Evolutionary conservation across 2,797 vertebrate species (phyloP).

Genomic region (Monodelphis domestica): DNA sequence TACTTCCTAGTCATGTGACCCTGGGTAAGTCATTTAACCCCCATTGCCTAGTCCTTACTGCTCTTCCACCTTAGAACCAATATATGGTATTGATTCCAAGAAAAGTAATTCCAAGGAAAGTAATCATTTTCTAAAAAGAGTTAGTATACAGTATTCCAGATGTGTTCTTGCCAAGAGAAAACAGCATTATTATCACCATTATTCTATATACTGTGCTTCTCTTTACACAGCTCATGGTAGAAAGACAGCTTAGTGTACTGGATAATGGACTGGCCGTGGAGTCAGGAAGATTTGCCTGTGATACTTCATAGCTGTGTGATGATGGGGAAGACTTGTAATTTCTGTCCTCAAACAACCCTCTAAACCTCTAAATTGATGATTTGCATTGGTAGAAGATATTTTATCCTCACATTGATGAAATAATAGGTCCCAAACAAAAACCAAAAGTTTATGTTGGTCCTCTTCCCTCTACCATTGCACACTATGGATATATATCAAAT

Average conservation of each 20-base stretch:
- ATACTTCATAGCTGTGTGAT: neutral
- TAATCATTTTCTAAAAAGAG: too few species aligned
- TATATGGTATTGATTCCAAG: too few species aligned
- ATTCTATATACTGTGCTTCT: neutral
- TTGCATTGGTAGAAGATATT: neutral
- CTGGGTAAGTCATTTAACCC: too few species aligned
- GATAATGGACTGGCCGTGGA: neutral
- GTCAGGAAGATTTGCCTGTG: neutral
- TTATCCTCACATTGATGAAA: neutral
- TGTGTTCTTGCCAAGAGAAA: neutral
- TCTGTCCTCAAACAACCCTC: neutral
- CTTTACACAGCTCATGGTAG: neutral
- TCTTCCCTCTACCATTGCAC: neutral
- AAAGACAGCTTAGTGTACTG: neutral
- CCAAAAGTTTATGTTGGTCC: neutral
- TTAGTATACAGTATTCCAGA: neutral
- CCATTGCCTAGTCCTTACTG: too few species aligned
- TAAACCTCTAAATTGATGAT: neutral
- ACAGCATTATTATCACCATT: neutral
- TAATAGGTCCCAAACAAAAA: neutral
- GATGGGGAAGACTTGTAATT: neutral
- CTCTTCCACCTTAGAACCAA: too few species aligned
- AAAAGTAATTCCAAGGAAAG: too few species aligned
- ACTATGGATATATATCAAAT: neutral
- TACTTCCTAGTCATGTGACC: too few species aligned